Evolutionary conservation across 1,140 invertebrate genomes (phyloP).

Genomic region (Drosophila nasuta): DNA sequence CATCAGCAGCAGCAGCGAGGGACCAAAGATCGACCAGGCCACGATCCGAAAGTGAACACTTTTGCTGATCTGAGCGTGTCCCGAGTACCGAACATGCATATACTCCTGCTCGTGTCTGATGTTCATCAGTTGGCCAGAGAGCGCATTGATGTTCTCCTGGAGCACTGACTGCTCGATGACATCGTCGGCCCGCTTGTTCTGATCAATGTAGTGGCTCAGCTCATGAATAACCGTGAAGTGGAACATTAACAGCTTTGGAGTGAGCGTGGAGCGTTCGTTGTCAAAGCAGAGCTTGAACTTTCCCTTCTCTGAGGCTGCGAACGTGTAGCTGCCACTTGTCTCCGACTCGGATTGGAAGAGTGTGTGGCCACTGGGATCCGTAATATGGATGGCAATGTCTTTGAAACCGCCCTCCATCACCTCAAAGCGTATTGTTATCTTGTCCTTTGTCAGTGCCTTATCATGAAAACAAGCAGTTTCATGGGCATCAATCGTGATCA

Average conservation of each 20-base stretch:
- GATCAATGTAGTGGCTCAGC: slow-evolving; percentile 42
- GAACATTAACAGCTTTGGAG: slow-evolving; percentile 71
- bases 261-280: slow-evolving; percentile 61
- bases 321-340: slow-evolving; percentile 55
- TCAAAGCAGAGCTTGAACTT: slow-evolving; percentile 59
- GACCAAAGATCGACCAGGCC: slow-evolving; percentile 57
- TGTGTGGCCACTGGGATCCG: slow-evolving; percentile 25
- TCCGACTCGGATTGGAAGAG: slow-evolving; percentile 39
- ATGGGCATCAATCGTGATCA: slow-evolving; percentile 66
- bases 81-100: slow-evolving; percentile 62
- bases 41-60: slow-evolving; percentile 58
- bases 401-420: slow-evolving; percentile 75
- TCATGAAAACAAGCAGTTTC: slow-evolving; percentile 63
- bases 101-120: slow-evolving; percentile 65
- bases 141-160: slow-evolving; percentile 46
- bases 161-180: slow-evolving; percentile 49
- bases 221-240: slow-evolving; percentile 47
- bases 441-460: slow-evolving; percentile 33
- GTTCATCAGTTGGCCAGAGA: slow-evolving; percentile 42
- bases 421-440: slow-evolving; percentile 61
- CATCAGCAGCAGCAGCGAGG: slow-evolving; percentile 51
- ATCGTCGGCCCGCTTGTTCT: slow-evolving; percentile 37
- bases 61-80: slow-evolving; percentile 45
- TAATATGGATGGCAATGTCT: slow-evolving; percentile 54
- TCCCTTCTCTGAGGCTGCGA: slow-evolving; percentile 45